phyloP scores from a whole-genome alignment of 2,113 vertebrate species.

The Sardina pilchardus region DNA sequence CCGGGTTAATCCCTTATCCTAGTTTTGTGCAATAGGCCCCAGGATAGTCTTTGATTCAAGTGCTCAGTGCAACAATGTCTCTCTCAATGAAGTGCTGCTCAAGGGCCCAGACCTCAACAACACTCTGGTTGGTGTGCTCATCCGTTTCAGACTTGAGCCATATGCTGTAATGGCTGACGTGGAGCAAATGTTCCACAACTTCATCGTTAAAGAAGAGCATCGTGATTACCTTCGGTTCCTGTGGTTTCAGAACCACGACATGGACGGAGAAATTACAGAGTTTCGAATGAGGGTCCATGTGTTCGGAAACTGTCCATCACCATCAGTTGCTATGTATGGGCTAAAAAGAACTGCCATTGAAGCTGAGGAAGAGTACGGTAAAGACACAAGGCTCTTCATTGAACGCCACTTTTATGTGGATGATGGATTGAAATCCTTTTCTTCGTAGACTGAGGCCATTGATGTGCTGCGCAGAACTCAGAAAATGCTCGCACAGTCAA shows the following conservation, averaged over 20 bases:
- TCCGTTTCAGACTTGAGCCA: slow-evolving; percentile 8
- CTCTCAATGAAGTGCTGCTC: slow-evolving; percentile 15
- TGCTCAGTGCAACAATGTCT: neutral
- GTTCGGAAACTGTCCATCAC: slow-evolving; percentile 31
- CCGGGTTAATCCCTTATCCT: too few relatives aligned
- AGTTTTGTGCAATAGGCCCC: too few relatives aligned
- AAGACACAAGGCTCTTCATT: slow-evolving; percentile 18
- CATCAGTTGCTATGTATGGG: slow-evolving; percentile 24
- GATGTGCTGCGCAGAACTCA: slow-evolving; percentile 29
- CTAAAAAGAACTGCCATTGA: slow-evolving; percentile 27
- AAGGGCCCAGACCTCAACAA: slow-evolving; percentile 24
- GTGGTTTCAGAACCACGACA: slow-evolving; percentile 6
- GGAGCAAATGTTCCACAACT: slow-evolving; percentile 36
- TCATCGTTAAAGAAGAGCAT: slow-evolving; percentile 21
- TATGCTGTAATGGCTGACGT: slow-evolving; percentile 15
- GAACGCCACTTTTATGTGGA: slow-evolving; percentile 35
- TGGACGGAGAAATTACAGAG: neutral
- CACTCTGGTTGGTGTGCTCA: slow-evolving; percentile 15
- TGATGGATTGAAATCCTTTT: slow-evolving; percentile 32
- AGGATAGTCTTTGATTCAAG: too few relatives aligned
- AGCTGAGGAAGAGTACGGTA: slow-evolving; percentile 29
- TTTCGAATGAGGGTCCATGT: neutral
- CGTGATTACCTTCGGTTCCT: neutral
- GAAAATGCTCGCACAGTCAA: slow-evolving; percentile 27
- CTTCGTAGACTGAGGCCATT: slow-evolving; percentile 12